Base-by-base conservation (phyloP, 2,888 invertebrate genomes). In the Coleophora flavipennella region DNA sequence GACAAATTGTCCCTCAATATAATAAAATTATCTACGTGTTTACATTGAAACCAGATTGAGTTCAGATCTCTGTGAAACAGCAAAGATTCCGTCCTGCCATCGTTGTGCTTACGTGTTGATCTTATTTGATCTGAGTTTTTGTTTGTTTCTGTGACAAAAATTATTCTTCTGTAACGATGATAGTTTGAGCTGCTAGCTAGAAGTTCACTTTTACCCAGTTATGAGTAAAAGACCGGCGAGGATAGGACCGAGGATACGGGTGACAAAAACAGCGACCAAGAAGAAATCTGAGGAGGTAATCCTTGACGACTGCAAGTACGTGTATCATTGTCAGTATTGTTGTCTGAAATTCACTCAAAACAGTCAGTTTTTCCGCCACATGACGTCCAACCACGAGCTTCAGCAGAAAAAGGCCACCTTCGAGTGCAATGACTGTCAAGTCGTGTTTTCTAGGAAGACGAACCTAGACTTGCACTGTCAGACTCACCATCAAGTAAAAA, bases 351-450 rank as follows among this genome's bases (percentile, higher is more conserved):
- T 84, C 43, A 68, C 81, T 0, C 79, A 80, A 31, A 84, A 83
- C 55, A 80, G 73, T 38, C 77, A 79, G 6, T 83, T 70, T 48
- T 83, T 81, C 39, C 78, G 80, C 47, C 83, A 84, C 53, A 81
- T 84, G 81, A 72, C 71, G 42, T 64, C 81, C 0, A 83, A 81
- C 40, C 83, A 84, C 50, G 70, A 77, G 42, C 20, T 58, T 0
- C 77, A 81, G 49, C 80, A 81, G 42, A 62, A 67, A 31, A 52
- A 72, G 27, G 80, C 76, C 0, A 77, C 71, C 0, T 83, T 60
- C 40, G 66, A 80, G 36, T 84, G 84, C 40, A 70, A 83, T 40
- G 76, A 81, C 1, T 84, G 84, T 43, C 74, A 77, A 33, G 63
- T 79, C 1, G 67, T 80, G 1, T 84, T 84, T 37, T 63, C 57